Conservation (phyloP, 2,797 vertebrate species). For the Centroberyx gerrardi region DNA sequence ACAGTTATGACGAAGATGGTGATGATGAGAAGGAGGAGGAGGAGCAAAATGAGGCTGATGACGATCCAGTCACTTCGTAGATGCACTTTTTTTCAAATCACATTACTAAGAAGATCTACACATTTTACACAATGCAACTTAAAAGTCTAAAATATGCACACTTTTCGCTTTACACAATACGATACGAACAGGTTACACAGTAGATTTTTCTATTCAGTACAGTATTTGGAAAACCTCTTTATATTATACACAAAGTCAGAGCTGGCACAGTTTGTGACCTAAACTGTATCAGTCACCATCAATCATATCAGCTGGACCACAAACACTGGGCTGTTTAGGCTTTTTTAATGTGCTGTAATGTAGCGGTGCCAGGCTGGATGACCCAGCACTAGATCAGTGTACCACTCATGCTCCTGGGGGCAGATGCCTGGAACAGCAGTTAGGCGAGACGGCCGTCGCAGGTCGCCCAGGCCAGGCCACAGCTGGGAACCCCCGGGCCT, state of each 20-base stretch:
- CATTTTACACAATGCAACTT: background rate
- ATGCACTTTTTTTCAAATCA: background rate
- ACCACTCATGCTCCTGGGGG: constrained; percentile 71
- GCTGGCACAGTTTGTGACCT: constrained; percentile 45
- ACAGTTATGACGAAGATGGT: constrained; percentile 3
- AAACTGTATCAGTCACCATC: constrained; percentile 49
- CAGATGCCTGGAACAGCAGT: constrained; percentile 70
- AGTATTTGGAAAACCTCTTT: constrained; percentile 3
- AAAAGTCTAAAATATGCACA: background rate
- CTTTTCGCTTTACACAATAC: background rate
- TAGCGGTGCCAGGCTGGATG: constrained; percentile 65
- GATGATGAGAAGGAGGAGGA: background rate
- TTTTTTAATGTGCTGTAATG: constrained; percentile 60
- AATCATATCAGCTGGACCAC: constrained; percentile 44
- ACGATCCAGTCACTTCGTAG: background rate
- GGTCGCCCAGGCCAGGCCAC: constrained; percentile 69
- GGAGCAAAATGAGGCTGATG: background rate
- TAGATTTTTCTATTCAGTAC: background rate
- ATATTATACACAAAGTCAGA: background rate
- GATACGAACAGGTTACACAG: background rate
- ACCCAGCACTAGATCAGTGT: constrained; percentile 78
- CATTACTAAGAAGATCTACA: background rate
- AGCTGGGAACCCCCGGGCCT: constrained; percentile 76
- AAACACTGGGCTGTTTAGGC: constrained; percentile 52
- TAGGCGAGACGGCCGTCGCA: constrained; percentile 70